phyloP scores from a whole-genome alignment of 2,113 vertebrate genomes.

The Sialia sialis region DNA sequence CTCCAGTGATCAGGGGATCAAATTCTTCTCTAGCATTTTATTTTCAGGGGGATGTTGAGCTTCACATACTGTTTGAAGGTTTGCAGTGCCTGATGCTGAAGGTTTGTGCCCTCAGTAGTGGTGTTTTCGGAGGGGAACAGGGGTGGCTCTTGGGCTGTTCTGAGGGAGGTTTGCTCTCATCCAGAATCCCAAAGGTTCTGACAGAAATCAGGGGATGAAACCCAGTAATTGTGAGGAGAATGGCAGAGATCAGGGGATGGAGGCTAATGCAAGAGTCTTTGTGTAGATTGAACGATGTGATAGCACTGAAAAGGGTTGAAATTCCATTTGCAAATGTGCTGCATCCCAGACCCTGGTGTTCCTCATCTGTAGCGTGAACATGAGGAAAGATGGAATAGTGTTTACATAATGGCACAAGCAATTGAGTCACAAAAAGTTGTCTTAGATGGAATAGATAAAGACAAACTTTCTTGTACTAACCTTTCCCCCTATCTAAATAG shows the following conservation, averaged over 20 bases:
- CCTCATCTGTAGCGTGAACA: too few species aligned
- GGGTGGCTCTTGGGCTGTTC: fast-evolving
- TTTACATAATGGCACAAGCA: neutral
- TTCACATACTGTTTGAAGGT: neutral
- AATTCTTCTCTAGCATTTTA: neutral
- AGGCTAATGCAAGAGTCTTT: neutral
- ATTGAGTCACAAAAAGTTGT: neutral
- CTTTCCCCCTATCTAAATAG: neutral
- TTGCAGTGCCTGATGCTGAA: neutral
- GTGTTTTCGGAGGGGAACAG: neutral
- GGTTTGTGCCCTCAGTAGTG: neutral
- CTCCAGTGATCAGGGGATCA: neutral
- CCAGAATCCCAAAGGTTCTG: neutral
- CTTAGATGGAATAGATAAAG: neutral
- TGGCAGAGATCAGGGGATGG: neutral
- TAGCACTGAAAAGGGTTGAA: neutral
- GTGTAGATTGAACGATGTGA: neutral
- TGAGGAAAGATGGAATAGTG: neutral
- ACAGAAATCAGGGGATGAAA: neutral
- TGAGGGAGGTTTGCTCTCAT: neutral
- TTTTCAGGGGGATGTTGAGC: neutral
- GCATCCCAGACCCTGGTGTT: neutral
- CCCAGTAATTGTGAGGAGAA: neutral
- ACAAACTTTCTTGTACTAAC: neutral
- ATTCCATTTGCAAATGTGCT: neutral